Conservation (phyloP, 92 coral and sea anemone genomes). For the Siderastrea siderea region DNA sequence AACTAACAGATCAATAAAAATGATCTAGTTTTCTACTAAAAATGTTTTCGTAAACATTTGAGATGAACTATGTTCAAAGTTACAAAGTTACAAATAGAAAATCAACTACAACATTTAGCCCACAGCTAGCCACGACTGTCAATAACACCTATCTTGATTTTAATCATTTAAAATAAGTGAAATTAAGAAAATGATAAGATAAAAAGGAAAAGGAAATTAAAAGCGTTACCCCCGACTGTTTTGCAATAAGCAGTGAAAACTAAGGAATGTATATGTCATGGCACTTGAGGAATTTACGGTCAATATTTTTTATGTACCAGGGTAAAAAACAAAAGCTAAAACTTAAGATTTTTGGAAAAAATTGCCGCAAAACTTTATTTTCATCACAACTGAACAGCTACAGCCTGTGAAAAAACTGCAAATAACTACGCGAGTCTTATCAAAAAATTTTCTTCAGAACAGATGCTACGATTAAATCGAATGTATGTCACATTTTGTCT, state of each 20-base stretch:
- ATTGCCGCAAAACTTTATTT: too few relatives aligned
- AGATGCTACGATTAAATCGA: background rate
- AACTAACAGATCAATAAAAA: background rate
- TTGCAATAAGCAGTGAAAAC: background rate
- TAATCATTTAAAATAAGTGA: background rate
- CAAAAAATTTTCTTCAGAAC: background rate
- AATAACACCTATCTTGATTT: background rate
- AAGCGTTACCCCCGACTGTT: constrained; percentile 40
- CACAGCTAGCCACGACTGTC: background rate
- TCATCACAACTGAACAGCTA: too few relatives aligned
- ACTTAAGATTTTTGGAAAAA: background rate
- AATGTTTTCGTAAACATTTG: constrained; percentile 1
- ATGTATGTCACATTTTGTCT: background rate
- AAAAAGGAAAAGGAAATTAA: constrained; percentile 27
- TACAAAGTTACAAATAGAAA: background rate
- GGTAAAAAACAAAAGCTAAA: too few relatives aligned
- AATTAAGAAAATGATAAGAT: constrained; percentile 11
- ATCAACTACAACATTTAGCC: background rate
- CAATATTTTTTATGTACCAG: background rate
- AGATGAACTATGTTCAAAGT: too few relatives aligned
- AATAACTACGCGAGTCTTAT: background rate
- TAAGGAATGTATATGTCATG: background rate
- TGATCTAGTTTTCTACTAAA: background rate
- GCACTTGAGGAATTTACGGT: background rate
- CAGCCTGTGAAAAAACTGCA: too few relatives aligned